Conservation (phyloP, 1,140 invertebrate species). For the Pectinophora gossypiella region DNA sequence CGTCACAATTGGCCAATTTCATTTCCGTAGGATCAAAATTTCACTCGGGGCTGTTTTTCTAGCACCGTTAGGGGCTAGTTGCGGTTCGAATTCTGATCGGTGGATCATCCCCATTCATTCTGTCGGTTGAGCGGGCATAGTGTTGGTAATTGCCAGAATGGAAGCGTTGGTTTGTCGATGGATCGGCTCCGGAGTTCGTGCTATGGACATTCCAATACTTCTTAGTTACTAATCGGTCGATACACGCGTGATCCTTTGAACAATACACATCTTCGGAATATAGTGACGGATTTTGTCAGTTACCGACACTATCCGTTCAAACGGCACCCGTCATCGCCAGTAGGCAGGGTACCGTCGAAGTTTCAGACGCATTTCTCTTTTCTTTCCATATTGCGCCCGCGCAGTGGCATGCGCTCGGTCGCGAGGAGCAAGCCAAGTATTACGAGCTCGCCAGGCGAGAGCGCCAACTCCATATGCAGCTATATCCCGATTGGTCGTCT, state of each 20-base stretch:
- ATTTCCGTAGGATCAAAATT: conserved; percentile 69
- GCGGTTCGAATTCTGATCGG: not conserved
- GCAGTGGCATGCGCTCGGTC: conserved; percentile 98
- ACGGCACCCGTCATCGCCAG: conserved; percentile 25
- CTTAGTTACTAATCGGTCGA: no score
- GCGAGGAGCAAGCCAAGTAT: conserved; percentile 99
- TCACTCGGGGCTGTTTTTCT: conserved; percentile 76
- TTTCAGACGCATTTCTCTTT: conserved; percentile 65
- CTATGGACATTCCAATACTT: no score
- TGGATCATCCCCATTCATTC: not conserved
- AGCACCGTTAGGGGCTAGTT: conserved; percentile 61
- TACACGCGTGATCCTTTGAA: no score
- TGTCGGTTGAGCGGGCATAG: not conserved
- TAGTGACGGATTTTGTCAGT: not conserved
- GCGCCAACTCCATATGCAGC: conserved; percentile 98
- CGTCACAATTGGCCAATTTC: conserved; percentile 68
- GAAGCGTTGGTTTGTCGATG: no score
- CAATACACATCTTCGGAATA: no score
- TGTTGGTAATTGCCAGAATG: not conserved
- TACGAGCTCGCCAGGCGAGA: conserved; percentile 99
- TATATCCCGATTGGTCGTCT: conserved; percentile 99
- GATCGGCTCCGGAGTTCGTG: no score
- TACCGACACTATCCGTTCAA: not conserved
- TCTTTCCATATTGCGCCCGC: conserved; percentile 73
- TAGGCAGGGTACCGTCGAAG: conserved; percentile 60